Evolutionary conservation across 2,888 invertebrate species (phyloP).

Genomic region (Drepanosiphum platanoidis): DNA sequence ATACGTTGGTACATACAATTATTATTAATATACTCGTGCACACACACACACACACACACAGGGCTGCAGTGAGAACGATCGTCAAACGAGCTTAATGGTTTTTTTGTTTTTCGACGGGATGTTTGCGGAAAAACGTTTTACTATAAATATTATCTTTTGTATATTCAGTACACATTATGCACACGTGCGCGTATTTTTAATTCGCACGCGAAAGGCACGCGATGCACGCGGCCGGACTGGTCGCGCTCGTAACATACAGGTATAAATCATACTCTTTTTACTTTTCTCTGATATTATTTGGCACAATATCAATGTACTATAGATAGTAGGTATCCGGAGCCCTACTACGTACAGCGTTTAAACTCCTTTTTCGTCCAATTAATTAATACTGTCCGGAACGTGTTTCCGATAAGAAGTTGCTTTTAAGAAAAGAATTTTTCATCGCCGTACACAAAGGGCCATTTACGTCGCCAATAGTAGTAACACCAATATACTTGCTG

Average conservation of each 20-base stretch:
- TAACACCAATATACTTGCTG: no score
- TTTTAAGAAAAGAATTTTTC: no score
- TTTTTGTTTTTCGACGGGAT: neutral
- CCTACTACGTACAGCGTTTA: no score
- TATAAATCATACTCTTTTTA: neutral
- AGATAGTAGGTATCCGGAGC: no score
- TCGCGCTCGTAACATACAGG: neutral
- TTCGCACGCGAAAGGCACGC: neutral
- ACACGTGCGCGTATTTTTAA: neutral
- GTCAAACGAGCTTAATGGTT: neutral
- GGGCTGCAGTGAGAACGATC: neutral
- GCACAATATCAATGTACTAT: neutral
- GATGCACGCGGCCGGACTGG: neutral
- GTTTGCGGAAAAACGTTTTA: neutral
- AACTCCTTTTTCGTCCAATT: no score
- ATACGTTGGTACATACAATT: neutral
- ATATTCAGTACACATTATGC: neutral
- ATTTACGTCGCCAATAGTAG: no score
- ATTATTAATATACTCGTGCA: neutral
- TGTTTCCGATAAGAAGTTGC: no score
- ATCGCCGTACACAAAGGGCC: no score
- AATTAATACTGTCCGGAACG: no score
- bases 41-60: no score
- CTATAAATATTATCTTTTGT: neutral
- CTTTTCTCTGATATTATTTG: neutral